A percentile compares a stretch with the other conserved stretches of the same genome.
Evolutionary conservation across 2,113 vertebrate genomes (phyloP).

Genomic region (Takifugu bimaculatus): DNA sequence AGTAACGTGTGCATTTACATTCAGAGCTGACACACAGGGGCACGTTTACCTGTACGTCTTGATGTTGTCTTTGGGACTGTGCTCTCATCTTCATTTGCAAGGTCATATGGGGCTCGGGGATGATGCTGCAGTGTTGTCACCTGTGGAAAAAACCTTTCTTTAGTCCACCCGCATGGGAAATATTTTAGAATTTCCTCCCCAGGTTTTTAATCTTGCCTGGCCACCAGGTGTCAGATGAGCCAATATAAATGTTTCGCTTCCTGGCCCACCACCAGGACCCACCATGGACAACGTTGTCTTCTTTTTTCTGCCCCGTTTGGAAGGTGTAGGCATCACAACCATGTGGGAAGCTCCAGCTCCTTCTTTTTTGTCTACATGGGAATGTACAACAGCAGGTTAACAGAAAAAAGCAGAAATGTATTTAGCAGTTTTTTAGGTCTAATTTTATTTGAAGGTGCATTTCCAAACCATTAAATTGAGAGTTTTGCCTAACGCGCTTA

Average conservation of each 20-base stretch:
- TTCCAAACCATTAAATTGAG: too few relatives aligned
- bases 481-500: too few relatives aligned
- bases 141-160: constrained; percentile 14
- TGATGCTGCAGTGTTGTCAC: constrained; percentile 68
- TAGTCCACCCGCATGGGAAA: too few relatives aligned
- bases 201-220: constrained; percentile 56
- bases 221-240: constrained; percentile 70
- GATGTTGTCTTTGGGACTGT: constrained; percentile 66
- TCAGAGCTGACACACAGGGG: constrained; percentile 32
- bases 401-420: not conserved
- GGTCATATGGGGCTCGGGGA: constrained; percentile 66
- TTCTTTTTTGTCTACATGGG: constrained; percentile 83
- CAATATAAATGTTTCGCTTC: constrained; percentile 71
- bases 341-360: constrained; percentile 81
- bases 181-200: not conserved
- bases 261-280: constrained; percentile 42
- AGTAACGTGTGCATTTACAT: constrained; percentile 42
- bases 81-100: constrained; percentile 70
- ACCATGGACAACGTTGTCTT: constrained; percentile 56
- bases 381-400: constrained; percentile 3
- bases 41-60: constrained; percentile 76
- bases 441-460: too few relatives aligned
- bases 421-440: too few relatives aligned
- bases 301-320: constrained; percentile 76
- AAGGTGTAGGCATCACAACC: constrained; percentile 71